phyloP scores from a whole-genome alignment of 2,888 invertebrate genomes.

The Dicyrtomina minuta region DNA sequence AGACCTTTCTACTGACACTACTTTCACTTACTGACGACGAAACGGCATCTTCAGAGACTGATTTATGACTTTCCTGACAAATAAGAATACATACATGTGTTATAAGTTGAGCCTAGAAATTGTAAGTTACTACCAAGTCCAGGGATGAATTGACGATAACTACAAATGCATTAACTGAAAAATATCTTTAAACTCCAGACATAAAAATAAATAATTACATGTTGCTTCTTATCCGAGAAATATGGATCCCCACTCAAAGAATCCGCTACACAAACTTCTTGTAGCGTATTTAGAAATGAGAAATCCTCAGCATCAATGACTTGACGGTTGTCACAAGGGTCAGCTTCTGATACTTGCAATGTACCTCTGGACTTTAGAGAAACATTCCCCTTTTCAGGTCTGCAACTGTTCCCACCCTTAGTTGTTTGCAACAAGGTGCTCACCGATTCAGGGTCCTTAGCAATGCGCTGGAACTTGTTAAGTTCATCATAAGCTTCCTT shows the following conservation, averaged over 20 bases:
- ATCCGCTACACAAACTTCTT: conserved; percentile 30
- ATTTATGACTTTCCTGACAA: conserved; percentile 49
- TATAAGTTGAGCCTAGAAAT: conserved; percentile 47
- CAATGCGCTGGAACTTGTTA: conserved; percentile 64
- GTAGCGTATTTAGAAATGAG: conserved; percentile 35
- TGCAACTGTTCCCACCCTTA: conserved; percentile 33
- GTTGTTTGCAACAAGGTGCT: conserved; percentile 39
- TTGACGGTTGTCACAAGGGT: background rate
- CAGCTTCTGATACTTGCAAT: background rate
- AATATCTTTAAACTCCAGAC: no score
- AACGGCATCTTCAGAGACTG: conserved; percentile 59
- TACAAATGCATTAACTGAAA: conserved; percentile 2
- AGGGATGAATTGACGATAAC: conserved; percentile 25
- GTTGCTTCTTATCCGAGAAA: conserved; percentile 49
- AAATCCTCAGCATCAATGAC: conserved; percentile 41
- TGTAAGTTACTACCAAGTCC: no score
- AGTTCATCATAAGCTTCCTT: conserved; percentile 71
- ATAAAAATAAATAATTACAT: conserved; percentile 37
- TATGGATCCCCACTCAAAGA: conserved; percentile 43
- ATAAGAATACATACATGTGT: no score
- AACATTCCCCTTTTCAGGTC: conserved; percentile 28
- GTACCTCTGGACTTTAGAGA: background rate
- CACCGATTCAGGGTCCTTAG: conserved; percentile 42
- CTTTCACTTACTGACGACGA: conserved; percentile 62
- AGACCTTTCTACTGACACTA: conserved; percentile 56